Evolutionary conservation across 2,113 vertebrate species (phyloP).

Genomic region (Myotis davidii): DNA sequence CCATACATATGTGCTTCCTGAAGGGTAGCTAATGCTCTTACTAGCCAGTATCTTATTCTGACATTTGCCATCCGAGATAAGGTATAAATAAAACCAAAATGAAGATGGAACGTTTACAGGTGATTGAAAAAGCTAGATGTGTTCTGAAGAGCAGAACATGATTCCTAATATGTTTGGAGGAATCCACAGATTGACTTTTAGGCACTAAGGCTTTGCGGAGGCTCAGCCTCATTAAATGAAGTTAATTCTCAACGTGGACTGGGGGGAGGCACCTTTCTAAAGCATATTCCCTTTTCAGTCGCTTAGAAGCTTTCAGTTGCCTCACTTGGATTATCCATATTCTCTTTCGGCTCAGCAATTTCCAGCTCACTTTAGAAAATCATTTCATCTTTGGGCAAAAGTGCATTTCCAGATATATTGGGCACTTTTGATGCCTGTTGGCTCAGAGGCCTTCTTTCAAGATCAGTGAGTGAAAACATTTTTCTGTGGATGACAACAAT

Average conservation of each 20-base stretch:
- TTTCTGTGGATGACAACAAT: slow-evolving; percentile 50
- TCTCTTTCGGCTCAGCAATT: slow-evolving; percentile 55
- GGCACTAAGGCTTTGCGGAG: neutral
- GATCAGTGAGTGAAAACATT: slow-evolving; percentile 55
- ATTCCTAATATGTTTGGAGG: neutral
- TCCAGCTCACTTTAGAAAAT: slow-evolving; percentile 42
- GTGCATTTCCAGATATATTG: slow-evolving; percentile 36
- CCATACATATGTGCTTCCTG: neutral
- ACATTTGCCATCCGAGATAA: neutral
- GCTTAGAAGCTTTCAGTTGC: slow-evolving; percentile 18
- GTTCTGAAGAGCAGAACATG: neutral
- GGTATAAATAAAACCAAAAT: slow-evolving; percentile 50
- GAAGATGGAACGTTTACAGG: slow-evolving; percentile 1
- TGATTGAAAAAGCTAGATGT: slow-evolving; percentile 18
- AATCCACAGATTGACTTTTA: slow-evolving; percentile 27
- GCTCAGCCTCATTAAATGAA: slow-evolving; percentile 40
- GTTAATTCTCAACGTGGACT: slow-evolving; percentile 36
- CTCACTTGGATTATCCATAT: slow-evolving; percentile 44
- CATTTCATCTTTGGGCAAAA: slow-evolving; percentile 47
- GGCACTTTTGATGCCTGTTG: slow-evolving; percentile 45
- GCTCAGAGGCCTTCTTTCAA: slow-evolving; percentile 44
- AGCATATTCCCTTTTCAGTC: slow-evolving; percentile 18
- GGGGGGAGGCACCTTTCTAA: neutral
- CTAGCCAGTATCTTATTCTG: slow-evolving; percentile 9
- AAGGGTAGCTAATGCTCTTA: slow-evolving; percentile 15